Base-by-base conservation (phyloP, 2,888 invertebrate genomes). In the Deroplatys truncata region DNA sequence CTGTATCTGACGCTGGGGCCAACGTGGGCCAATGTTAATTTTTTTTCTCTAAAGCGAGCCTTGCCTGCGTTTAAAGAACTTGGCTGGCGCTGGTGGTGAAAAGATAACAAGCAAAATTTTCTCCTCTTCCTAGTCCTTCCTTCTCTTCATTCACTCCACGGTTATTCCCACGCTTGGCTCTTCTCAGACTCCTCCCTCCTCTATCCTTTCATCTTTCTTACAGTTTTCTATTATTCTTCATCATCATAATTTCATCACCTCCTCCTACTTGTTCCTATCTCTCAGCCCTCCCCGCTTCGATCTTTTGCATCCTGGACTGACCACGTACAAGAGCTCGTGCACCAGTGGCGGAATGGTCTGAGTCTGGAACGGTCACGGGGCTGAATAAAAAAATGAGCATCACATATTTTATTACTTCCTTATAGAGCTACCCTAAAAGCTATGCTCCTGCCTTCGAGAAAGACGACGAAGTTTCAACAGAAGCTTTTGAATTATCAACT, bases 221-320 rank as follows among this genome's bases (percentile, higher is more conserved):
- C 82, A 82, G 49, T 86, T 86, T 86, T 29, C 82, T 86, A 86
- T 86, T 86, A 86, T 86, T 86, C 86, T 82, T 86, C 86, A 82
- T 86, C 86, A 86, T 86, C 86, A 86, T 29, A 86, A 86, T 86
- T 86, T 86, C 86, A 86, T 86, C 86, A 86, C 86, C 86, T 86
- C 86, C 86, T 86, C 86, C 86, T 82, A 86, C 86, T 31, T 82
- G 86, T 86, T 86, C 20, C 28, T 86, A 86, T 86, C 86, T 86
- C 25, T 28, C 82, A 28, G 56, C 29, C 29, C 82, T 86, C 86
- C 28, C 29, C 29, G 82, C 72, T 86, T 85, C 86, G 86, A 86
- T 86, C 86, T 86, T 72, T 85, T 35, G 85, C 85, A 85, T 85
- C 85, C 85, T 72, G 15, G 56, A 49, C 86, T 20, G 72, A 28